Evolutionary conservation across 2,113 vertebrate genomes (phyloP).

Genomic region (Chaenocephalus aceratus): DNA sequence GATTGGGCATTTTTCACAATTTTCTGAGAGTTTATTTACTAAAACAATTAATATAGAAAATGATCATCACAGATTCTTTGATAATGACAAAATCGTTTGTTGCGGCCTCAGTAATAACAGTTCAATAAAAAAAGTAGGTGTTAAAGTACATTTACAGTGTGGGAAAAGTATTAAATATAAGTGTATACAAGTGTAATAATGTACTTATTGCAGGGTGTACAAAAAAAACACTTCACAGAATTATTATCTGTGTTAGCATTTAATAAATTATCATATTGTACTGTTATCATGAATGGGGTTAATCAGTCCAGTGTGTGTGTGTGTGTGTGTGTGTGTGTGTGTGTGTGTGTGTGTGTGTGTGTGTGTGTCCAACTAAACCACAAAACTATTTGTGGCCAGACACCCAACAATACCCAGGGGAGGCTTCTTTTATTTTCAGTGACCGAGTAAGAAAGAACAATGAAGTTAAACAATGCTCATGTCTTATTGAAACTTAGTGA

Average conservation of each 20-base stretch:
- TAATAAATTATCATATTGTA: slow-evolving; percentile 1
- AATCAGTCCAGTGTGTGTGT: slow-evolving; percentile 32
- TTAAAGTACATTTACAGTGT: neutral
- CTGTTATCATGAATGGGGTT: slow-evolving; percentile 36
- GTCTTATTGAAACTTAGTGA: slow-evolving; percentile 4
- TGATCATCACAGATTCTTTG: neutral
- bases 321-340: neutral
- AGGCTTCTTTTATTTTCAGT: slow-evolving; percentile 20
- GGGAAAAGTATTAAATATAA: neutral
- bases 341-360: too few species aligned
- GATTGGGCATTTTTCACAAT: too few species aligned
- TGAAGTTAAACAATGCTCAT: slow-evolving; percentile 17
- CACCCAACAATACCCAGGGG: slow-evolving; percentile 31
- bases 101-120: neutral
- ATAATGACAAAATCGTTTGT: neutral
- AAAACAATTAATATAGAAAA: too few species aligned
- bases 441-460: slow-evolving; percentile 35
- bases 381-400: slow-evolving; percentile 17
- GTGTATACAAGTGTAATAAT: neutral
- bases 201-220: neutral
- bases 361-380: slow-evolving; percentile 25
- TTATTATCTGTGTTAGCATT: neutral
- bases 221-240: too few species aligned
- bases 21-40: too few species aligned
- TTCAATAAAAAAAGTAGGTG: neutral